Percentiles rank a stretch among this genome's conserved stretches.
phyloP scores from a whole-genome alignment of 2,888 invertebrate genomes.

The Chromoteleia sp. region DNA sequence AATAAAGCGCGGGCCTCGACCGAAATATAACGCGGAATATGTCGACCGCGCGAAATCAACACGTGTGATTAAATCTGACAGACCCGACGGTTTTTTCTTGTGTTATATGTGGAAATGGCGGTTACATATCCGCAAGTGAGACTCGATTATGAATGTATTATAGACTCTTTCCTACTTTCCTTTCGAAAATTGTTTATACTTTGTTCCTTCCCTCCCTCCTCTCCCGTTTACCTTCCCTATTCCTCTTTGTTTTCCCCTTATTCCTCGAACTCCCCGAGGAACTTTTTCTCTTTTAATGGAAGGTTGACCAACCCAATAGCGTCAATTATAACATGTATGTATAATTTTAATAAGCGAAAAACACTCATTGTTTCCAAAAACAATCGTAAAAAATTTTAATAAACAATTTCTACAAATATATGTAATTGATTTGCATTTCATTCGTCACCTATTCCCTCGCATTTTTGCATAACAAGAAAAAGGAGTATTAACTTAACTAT shows the following conservation, averaged over 20 bases:
- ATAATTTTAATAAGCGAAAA: slow-evolving; percentile 74
- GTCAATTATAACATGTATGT: slow-evolving; percentile 73
- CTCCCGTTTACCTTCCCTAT: slow-evolving; percentile 39
- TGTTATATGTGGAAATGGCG: slow-evolving; percentile 65
- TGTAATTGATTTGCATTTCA: slow-evolving; percentile 15
- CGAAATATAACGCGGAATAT: slow-evolving; percentile 8
- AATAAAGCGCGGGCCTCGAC: slow-evolving; percentile 18
- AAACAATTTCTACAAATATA: slow-evolving; percentile 77
- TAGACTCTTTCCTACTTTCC: slow-evolving; percentile 74
- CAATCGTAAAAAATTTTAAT: slow-evolving; percentile 75
- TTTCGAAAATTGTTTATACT: slow-evolving; percentile 64
- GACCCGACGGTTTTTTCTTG: slow-evolving; percentile 39
- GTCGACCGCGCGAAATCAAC: slow-evolving; percentile 11
- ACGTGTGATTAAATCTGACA: slow-evolving; percentile 29
- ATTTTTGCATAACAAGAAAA: slow-evolving; percentile 10
- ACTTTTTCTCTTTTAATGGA: slow-evolving; percentile 72
- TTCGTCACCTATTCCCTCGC: neutral
- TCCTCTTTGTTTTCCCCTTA: slow-evolving; percentile 37
- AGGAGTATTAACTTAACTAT: slow-evolving; percentile 1
- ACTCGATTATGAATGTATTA: slow-evolving; percentile 80
- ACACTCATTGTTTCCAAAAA: slow-evolving; percentile 72
- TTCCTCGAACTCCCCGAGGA: slow-evolving; percentile 55
- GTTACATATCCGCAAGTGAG: slow-evolving; percentile 75
- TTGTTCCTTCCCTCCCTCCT: slow-evolving; percentile 47
- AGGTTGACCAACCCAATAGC: slow-evolving; percentile 68